These are phyloP conservation scores for Campoplex capitator DNA, from an alignment of 2,888 invertebrate species.

Conservation along the genomic window DNA sequence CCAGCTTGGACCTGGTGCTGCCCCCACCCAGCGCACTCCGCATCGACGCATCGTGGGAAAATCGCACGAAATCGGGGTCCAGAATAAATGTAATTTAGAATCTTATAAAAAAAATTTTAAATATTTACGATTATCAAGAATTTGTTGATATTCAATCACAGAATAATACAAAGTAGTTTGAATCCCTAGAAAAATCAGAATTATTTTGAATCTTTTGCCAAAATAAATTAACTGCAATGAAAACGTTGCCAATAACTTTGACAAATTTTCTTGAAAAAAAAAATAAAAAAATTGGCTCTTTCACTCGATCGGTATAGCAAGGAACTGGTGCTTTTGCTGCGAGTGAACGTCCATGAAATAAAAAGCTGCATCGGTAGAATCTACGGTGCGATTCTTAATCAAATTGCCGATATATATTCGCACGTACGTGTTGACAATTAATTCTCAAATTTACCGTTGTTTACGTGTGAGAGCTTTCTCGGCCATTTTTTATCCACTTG, in stretches of 20 bases:
- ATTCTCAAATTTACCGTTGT: conserved; percentile 54
- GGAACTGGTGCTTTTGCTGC: neutral
- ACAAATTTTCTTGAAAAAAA: neutral
- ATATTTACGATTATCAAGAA: too few relatives aligned
- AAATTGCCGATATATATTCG: conserved; percentile 60
- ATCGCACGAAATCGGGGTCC: too few relatives aligned
- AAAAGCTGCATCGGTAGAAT: conserved; percentile 40
- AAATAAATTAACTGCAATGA: neutral
- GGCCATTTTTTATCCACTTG: conserved; percentile 14
- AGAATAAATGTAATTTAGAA: too few relatives aligned
- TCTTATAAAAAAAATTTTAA: too few relatives aligned
- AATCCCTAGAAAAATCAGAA: too few relatives aligned
- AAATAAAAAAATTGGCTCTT: conserved; percentile 1
- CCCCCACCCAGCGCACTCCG: too few relatives aligned
- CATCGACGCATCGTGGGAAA: too few relatives aligned
- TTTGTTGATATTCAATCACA: too few relatives aligned
- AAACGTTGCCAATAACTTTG: neutral
- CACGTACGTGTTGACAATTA: conserved; percentile 56
- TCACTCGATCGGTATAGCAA: neutral
- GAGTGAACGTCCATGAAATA: conserved; percentile 46
- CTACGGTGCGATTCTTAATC: conserved; percentile 61
- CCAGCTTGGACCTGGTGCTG: too few relatives aligned
- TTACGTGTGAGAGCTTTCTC: conserved; percentile 28
- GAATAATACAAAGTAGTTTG: too few relatives aligned
- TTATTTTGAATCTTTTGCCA: neutral